Evolutionary conservation across 2,113 vertebrate species (phyloP), one percentile per base, ranked within the genome.

Genomic region (Onychostoma macrolepis): DNA sequence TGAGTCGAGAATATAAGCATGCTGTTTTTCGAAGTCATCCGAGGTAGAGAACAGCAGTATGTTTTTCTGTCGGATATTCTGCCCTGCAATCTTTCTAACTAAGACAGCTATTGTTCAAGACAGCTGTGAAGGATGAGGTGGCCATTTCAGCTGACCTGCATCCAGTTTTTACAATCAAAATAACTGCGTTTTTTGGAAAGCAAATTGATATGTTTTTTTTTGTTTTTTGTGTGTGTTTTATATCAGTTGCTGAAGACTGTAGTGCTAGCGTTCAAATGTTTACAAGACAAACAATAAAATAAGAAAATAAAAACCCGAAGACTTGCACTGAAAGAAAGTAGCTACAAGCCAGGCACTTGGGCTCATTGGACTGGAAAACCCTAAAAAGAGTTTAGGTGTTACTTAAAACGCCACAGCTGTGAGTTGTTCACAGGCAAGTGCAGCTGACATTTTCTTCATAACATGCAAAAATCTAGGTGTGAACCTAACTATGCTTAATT

Each of bases 21-120:
- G 2, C 17, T 38, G 33, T 72, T n/a, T 48, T 58, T 36, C 43
- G 45, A 85, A 88, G 24, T 28, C 9, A 58, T 11, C 36, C 33
- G 28, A 41, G 77, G n/a, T 24, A 85, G 21, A 84, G 77, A 85
- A 26, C 12, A 75, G 77, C 36, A 85, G 41, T 30, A 58, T 79
- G 71, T 65, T 80, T 80, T 81, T 56, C 12, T 76, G 36, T 61
- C 85, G 82, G 26, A 58, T 28, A 28, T 81, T 84, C 65, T 85
- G 65, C 58, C 38, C 83, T 28, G 83, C 33, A 28, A 30, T 76
- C 38, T n/a, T 80, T 85, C 61, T 71, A 88, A 85, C 30, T 78
- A 79, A 63, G 77, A 85, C 36, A 9, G 53, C 48, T 80, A 86
- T 85, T 85, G 48, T 83, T 69, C 56, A 17, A 71, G 61, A 72